Conservation (phyloP, 2,113 vertebrate species). For the Oophaga pumilio region DNA sequence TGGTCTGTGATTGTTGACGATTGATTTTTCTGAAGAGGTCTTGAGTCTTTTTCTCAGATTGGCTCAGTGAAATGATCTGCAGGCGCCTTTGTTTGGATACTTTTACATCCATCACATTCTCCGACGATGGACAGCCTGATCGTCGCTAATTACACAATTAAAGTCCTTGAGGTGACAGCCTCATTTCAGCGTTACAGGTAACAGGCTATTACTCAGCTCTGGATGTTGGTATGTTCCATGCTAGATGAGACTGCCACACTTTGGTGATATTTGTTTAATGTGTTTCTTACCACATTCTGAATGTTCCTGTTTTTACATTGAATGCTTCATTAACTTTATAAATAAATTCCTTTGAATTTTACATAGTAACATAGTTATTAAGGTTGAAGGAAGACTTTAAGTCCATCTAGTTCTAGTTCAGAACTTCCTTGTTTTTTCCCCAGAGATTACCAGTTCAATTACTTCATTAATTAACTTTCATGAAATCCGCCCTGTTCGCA, state of each 20-base stretch:
- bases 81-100: constrained; percentile 23
- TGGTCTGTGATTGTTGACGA: constrained; percentile 23
- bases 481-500: too few species aligned
- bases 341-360: not conserved
- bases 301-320: not conserved
- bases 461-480: too few species aligned
- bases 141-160: constrained; percentile 27
- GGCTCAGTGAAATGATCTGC: constrained; percentile 30
- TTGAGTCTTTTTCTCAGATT: constrained; percentile 36
- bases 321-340: not conserved
- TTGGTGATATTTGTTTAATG: not conserved
- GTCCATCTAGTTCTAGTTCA: too few species aligned
- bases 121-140: constrained; percentile 7
- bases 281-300: not conserved
- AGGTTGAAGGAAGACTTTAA: too few species aligned
- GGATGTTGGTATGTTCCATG: not conserved
- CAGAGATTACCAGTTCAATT: too few species aligned
- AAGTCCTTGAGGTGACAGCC: not conserved
- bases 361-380: too few species aligned
- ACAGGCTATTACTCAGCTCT: not conserved
- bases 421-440: too few species aligned
- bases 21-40: constrained; percentile 56
- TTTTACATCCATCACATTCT: not conserved
- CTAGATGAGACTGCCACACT: not conserved
- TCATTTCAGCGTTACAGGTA: not conserved